Evolutionary conservation across 1,140 invertebrate species (phyloP), one percentile per base, ranked within the genome.

Genomic region (Oedothorax gibbosus): DNA sequence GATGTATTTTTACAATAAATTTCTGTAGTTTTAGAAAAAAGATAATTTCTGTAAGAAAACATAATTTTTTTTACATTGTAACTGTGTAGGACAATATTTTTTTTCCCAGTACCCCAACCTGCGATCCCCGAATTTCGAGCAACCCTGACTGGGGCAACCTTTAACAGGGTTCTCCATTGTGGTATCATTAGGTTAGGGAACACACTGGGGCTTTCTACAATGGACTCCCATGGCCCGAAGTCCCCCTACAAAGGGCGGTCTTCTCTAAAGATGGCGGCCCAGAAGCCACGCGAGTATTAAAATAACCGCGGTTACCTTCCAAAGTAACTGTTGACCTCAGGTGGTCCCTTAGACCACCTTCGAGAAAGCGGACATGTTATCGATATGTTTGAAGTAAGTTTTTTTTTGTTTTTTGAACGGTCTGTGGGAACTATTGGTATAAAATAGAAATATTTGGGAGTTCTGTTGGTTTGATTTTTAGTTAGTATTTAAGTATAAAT

Each of bases 281-380:
- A 56, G 60, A 65, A 84, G 81, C 81, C 81, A 84, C 81, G 81
- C 81, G 81, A 75, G 62, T 84, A 65, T 84, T 76, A 75, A 84
- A 84, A 84, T 84, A 84, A 84, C 71, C 51, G 50, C 60, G 71
- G 72, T 82, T 56, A 76, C 71, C 76, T 82, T 65, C 10, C 81
- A 49, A 60, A 66, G 62, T 72, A 66, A 76, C 64, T 84, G 18
- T 18, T 79, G 49, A 20, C 65, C 62, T 82, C 80, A 82, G 81
- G 81, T 84, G 81, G 81, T 84, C 81, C 10, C 5, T 9, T 14
- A 35, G 81, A 84, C 81, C 81, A 84, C 81, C 81, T 75, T 54
- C 35, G 35, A 35, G 35, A 35, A 35, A 35, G 35, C 35, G 35
- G 35, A 35, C 35, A 35, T 35, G 35, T 35, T 35, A 35, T 35